Evolutionary conservation across 2,797 vertebrate species (phyloP).

Genomic region (Trematomus bernacchii): DNA sequence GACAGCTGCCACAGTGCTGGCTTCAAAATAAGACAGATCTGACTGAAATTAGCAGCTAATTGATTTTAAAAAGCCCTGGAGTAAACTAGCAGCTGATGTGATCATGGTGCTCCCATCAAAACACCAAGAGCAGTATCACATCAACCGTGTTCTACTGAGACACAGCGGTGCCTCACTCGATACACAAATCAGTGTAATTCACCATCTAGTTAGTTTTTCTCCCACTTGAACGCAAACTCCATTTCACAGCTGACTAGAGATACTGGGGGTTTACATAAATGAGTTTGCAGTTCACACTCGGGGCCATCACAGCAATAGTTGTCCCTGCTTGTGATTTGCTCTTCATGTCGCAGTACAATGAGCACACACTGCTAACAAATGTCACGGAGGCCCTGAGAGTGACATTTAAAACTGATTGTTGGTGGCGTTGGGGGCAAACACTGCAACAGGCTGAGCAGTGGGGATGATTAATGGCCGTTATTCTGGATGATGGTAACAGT

Average conservation of each 20-base stretch:
- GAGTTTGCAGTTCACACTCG: conserved; percentile 17
- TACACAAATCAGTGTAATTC: conserved; percentile 30
- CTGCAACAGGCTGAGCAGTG: not conserved
- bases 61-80: not conserved
- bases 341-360: not conserved
- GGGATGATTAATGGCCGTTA: not conserved
- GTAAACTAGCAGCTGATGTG: conserved; percentile 9
- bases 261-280: conserved; percentile 8
- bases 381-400: not conserved
- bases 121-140: not conserved
- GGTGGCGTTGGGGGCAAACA: conserved; percentile 29
- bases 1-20: not conserved
- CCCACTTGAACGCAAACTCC: conserved; percentile 27
- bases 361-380: conserved; percentile 20
- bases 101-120: not conserved
- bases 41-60: too few relatives aligned
- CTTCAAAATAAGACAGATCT: not conserved
- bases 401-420: conserved; percentile 1
- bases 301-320: not conserved
- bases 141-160: not conserved
- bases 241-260: conserved; percentile 46
- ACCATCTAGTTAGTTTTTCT: conserved; percentile 22
- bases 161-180: not conserved
- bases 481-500: conserved; percentile 2
- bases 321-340: not conserved